A percentile compares a stretch with the other conserved stretches of the same genome.
Evolutionary conservation across 2,113 vertebrate species (phyloP).

Genomic region (Hiodon alosoides): DNA sequence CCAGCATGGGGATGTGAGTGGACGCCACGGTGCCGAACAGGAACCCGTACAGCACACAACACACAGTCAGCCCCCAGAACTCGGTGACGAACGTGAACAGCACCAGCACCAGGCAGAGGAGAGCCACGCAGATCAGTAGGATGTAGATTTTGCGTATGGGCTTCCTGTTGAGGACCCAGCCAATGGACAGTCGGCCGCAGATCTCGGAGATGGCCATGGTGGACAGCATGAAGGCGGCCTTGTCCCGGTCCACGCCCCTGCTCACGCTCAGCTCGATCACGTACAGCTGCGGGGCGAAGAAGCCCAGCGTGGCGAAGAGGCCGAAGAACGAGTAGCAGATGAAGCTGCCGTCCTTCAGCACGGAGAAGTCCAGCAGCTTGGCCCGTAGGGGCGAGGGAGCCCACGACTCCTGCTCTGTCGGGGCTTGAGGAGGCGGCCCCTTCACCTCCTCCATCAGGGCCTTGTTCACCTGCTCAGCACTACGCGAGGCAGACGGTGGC

Average conservation of each 20-base stretch:
- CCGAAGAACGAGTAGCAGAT: slow-evolving; percentile 89
- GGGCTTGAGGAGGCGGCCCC: background rate
- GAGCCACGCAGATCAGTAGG: slow-evolving; percentile 71
- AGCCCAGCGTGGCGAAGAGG: slow-evolving; percentile 88
- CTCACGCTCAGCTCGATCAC: slow-evolving; percentile 84
- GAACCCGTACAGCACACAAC: slow-evolving; percentile 80
- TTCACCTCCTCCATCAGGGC: slow-evolving; percentile 41
- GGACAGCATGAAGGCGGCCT: slow-evolving; percentile 76
- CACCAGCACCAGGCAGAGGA: slow-evolving; percentile 69
- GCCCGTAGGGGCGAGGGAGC: background rate
- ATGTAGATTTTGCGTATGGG: slow-evolving; percentile 80
- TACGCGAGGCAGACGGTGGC: slow-evolving; percentile 68
- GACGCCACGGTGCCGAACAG: slow-evolving; percentile 81
- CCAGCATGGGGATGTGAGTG: slow-evolving; percentile 88
- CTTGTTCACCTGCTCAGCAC: slow-evolving; percentile 46
- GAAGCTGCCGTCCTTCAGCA: slow-evolving; percentile 80
- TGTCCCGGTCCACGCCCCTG: slow-evolving; percentile 71
- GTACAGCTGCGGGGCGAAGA: slow-evolving; percentile 88
- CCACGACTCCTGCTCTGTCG: background rate
- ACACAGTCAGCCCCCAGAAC: slow-evolving; percentile 80
- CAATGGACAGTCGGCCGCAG: slow-evolving; percentile 73
- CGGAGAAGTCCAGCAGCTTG: slow-evolving; percentile 79
- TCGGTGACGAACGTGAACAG: slow-evolving; percentile 76
- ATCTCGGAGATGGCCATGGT: slow-evolving; percentile 86
- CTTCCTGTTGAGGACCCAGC: slow-evolving; percentile 71